Conservation (phyloP, 2,888 invertebrate species). For the Drosophila tripunctata region DNA sequence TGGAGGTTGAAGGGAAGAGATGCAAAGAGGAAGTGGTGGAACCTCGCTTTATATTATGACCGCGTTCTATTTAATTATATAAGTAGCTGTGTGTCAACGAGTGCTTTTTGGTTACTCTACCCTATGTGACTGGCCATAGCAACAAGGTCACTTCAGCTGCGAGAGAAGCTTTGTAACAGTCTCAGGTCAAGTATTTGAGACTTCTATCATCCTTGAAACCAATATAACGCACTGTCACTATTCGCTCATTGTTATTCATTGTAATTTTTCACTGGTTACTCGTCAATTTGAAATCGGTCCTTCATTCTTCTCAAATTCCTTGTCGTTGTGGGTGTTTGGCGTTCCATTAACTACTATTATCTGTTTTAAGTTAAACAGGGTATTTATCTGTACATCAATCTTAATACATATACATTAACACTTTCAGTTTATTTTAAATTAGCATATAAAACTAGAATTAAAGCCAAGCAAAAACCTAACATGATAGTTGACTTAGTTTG, state of each 20-base stretch:
- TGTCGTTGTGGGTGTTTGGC: too few species aligned
- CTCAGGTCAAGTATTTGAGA: too few species aligned
- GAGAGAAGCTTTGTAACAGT: too few species aligned
- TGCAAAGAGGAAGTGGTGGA: neutral
- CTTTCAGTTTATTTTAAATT: slow-evolving; percentile 45
- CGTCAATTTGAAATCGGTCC: too few species aligned
- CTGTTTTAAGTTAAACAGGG: neutral
- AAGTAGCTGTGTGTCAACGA: slow-evolving; percentile 45
- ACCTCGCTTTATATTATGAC: slow-evolving; percentile 4
- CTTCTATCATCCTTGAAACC: too few species aligned
- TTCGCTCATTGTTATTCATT: too few species aligned
- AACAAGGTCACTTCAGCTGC: neutral
- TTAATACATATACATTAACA: neutral
- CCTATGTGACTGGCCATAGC: too few species aligned
- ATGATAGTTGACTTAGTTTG: slow-evolving; percentile 20
- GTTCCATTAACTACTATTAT: too few species aligned
- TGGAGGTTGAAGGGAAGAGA: neutral
- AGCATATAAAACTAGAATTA: slow-evolving; percentile 51
- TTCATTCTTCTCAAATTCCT: too few species aligned
- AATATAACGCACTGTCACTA: too few species aligned
- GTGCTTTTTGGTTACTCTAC: slow-evolving; percentile 16
- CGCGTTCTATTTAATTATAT: slow-evolving; percentile 56
- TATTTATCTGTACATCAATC: neutral
- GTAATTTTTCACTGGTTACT: too few species aligned
- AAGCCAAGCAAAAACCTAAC: slow-evolving; percentile 13